Evolutionary conservation across 2,888 invertebrate species (phyloP).

Genomic region (Azorinus chamasolen): DNA sequence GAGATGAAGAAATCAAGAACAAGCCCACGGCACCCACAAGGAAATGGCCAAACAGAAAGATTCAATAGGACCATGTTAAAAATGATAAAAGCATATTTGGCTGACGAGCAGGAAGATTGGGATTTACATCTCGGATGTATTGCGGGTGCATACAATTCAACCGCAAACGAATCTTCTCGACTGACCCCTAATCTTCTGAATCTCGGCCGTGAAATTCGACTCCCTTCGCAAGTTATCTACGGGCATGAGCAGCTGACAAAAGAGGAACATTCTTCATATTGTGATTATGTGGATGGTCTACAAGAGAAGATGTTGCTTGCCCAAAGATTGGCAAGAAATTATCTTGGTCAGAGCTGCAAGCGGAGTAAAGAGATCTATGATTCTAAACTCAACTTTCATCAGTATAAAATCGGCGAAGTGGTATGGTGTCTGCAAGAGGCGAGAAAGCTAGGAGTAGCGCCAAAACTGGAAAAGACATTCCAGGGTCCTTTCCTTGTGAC

Average conservation of each 20-base stretch:
- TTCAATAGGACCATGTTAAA: constrained; percentile 49
- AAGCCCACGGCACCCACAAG: constrained; percentile 58
- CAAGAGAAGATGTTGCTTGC: constrained; percentile 23
- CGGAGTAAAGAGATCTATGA: constrained; percentile 40
- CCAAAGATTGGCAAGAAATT: constrained; percentile 17
- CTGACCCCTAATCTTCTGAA: constrained; percentile 50
- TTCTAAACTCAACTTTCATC: constrained; percentile 5
- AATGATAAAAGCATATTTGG: constrained; percentile 57
- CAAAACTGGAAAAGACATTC: constrained; percentile 30
- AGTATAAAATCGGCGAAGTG: constrained; percentile 32
- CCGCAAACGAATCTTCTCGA: constrained; percentile 41
- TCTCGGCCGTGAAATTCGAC: constrained; percentile 41
- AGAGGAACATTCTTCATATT: constrained; percentile 6
- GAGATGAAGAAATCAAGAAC: constrained; percentile 48
- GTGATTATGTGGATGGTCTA: constrained; percentile 27
- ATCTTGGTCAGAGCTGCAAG: constrained; percentile 5
- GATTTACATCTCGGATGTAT: constrained; percentile 47
- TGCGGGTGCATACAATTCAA: constrained; percentile 54
- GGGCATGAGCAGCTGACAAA: background rate
- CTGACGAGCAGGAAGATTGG: constrained; percentile 50
- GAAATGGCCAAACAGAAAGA: constrained; percentile 47
- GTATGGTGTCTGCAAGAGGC: constrained; percentile 35
- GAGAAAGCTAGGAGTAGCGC: constrained; percentile 25
- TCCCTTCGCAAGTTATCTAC: constrained; percentile 42
- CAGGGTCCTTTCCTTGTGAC: constrained; percentile 38